phyloP scores from a whole-genome alignment of 2,888 invertebrate genomes.

The Agrochola lota region DNA sequence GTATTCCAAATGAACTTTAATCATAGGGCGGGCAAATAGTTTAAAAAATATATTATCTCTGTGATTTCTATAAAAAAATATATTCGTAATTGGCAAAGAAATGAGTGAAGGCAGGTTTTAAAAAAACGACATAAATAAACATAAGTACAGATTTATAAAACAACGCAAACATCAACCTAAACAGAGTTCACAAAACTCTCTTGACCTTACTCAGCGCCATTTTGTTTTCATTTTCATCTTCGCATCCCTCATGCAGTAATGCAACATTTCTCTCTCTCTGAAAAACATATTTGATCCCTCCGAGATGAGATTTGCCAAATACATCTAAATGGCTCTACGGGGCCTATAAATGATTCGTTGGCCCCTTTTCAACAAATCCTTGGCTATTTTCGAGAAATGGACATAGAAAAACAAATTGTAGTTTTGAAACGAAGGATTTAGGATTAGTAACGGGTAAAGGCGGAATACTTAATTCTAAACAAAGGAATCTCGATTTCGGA shows the following conservation, averaged over 20 bases:
- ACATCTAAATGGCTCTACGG: constrained; percentile 48
- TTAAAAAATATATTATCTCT: not conserved
- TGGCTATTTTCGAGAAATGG: constrained; percentile 46
- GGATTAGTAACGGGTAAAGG: not conserved
- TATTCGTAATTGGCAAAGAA: not conserved
- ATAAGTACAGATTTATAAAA: constrained; percentile 1
- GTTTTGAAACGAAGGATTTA: constrained; percentile 37
- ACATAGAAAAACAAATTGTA: constrained; percentile 30
- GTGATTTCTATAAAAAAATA: not conserved
- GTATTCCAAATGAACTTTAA: too few species aligned
- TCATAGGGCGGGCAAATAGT: too few species aligned
- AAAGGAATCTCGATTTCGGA: not conserved
- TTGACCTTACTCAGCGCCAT: constrained; percentile 40
- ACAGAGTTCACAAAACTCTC: constrained; percentile 25
- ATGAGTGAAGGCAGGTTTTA: not conserved
- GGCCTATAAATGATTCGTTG: constrained; percentile 42
- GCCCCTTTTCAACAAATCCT: constrained; percentile 59
- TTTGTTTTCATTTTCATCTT: constrained; percentile 40
- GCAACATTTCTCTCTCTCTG: constrained; percentile 37
- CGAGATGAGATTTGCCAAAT: constrained; percentile 59
- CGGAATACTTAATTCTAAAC: not conserved
- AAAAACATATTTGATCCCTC: constrained; percentile 62
- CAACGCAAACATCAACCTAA: not conserved
- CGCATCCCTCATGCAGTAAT: constrained; percentile 43
- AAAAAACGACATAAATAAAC: not conserved